Base-by-base conservation (phyloP, 2,113 vertebrate species). In the Macquaria australasica region DNA sequence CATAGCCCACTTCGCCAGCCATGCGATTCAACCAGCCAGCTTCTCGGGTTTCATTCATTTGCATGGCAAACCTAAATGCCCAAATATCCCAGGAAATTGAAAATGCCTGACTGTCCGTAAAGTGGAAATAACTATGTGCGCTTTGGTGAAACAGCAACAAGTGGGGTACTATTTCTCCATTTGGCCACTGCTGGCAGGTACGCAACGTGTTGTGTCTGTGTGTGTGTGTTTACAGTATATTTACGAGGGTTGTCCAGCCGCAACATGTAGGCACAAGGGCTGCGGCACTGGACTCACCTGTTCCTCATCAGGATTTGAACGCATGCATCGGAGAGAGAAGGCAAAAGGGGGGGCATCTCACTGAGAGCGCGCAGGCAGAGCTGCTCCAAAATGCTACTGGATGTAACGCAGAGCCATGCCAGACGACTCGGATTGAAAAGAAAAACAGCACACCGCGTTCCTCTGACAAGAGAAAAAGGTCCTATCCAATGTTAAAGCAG, bases 101-200 rank as follows among this genome's bases (percentile, higher is more conserved):
- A 50, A 79, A 16, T 1, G 20, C 16, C 6, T 43, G 1, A 4
- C 18, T 50, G 20, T 68, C n/a, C 15, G 37, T 2, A 28, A 64
- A 66, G 53, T 63, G 25, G 9, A 31, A 62, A 75, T 60, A 78
- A 55, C 8, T 25, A 15, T 18, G 31, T 39, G 11, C 11, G 37
- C 23, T 43, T 80, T 58, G 6, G 45, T 37, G 6, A 79, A 28
- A 72, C 37, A 56, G 87, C 90, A 92, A 90, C 87, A 92, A 86
- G 86, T 89, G 43, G 64, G 77, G 25, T 14, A 31, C 23, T 62
- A n/a, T 77, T 55, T 71, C 48, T 70, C 43, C 18, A 6, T 45
- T 71, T 15, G 55, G 10, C n/a, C 39, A 16, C 12, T 21, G 28
- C 34, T 48, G 56, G 37, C 80, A 87, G 58, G 80, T 86, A 75